A percentile compares a stretch with the other conserved stretches of the same genome.
Conservation (phyloP, 2,888 invertebrate species). For the Drosophila neotestacea region DNA sequence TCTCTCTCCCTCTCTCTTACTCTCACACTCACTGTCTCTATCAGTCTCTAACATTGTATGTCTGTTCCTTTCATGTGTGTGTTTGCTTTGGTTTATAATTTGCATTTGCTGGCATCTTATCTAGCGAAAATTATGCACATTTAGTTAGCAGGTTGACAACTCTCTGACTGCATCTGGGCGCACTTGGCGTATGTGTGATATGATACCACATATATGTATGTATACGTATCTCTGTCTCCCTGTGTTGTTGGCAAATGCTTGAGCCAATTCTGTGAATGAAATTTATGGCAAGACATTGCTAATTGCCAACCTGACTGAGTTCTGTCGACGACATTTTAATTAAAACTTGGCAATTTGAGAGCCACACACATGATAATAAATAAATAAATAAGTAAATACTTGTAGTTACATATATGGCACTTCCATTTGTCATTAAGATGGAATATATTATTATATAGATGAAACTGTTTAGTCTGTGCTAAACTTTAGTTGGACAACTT, state of each 20-base stretch:
- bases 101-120: conserved; percentile 47
- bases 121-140: conserved; percentile 70
- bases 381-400: conserved; percentile 12
- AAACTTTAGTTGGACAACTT: neutral
- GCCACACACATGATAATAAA: conserved; percentile 7
- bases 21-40: conserved; percentile 17
- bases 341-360: conserved; percentile 58
- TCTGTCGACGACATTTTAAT: conserved; percentile 68
- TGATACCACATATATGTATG: conserved; percentile 7
- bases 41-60: conserved; percentile 4
- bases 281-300: conserved; percentile 71
- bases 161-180: conserved; percentile 39
- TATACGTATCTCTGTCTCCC: neutral
- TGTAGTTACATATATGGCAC: neutral
- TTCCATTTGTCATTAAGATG: conserved; percentile 5
- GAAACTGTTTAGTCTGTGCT: conserved; percentile 1
- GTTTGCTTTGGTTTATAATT: conserved; percentile 47
- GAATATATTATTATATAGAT: neutral
- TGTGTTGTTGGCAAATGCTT: conserved; percentile 51
- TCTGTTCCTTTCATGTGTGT: conserved; percentile 23
- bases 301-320: conserved; percentile 61
- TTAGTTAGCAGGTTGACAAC: conserved; percentile 66
- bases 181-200: conserved; percentile 57
- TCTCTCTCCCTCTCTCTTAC: neutral
- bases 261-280: conserved; percentile 40